Evolutionary conservation across 2,888 invertebrate species (phyloP), one percentile per base, ranked within the genome.

Genomic region (Melieria omissa): DNA sequence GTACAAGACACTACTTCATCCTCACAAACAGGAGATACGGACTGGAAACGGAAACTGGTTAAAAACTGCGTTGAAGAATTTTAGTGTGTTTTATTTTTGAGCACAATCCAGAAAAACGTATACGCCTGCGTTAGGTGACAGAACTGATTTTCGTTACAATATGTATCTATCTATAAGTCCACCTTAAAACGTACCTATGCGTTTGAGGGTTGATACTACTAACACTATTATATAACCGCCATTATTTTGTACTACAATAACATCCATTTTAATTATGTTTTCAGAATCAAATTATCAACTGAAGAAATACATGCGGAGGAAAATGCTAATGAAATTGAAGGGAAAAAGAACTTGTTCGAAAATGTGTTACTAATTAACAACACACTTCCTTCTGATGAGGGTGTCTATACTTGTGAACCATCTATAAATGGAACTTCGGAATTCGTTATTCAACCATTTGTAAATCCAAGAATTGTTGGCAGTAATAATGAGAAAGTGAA

Each of bases 381-480:
- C 78, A 88, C 90, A 41, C 88, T 88, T 78, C 87, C 90, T 72
- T 86, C 88, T 67, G 91, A 92, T 82, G 88, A 88, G 65, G 92
- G 91, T 42, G 89, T 89, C 80, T 92, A 91, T 79, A 89, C 89
- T 0, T 92, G 92, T 80, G 88, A 77, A 57, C 88, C 88, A 29
- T 80, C 83, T n/a, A 86, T 87, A 54, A 84, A 82, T 66, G 87
- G 87, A 44, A 46, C 79, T 42, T 69, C 76, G 70, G 79, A 79
- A 66, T 79, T 79, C 49, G 73, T 77, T 65, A 58, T 85, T 62
- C 79, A 81, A 64, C 76, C 83, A 29, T 87, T 87, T 77, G 83
- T 90, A 71, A 76, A 79, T 63, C 81, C 87, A 16, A 87, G 85
- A 83, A 87, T 92, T 71, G 78, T 88, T 64, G 79, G 75, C 5